Conservation (phyloP, 2,113 vertebrate species). For the Dromaius novaehollandiae region DNA sequence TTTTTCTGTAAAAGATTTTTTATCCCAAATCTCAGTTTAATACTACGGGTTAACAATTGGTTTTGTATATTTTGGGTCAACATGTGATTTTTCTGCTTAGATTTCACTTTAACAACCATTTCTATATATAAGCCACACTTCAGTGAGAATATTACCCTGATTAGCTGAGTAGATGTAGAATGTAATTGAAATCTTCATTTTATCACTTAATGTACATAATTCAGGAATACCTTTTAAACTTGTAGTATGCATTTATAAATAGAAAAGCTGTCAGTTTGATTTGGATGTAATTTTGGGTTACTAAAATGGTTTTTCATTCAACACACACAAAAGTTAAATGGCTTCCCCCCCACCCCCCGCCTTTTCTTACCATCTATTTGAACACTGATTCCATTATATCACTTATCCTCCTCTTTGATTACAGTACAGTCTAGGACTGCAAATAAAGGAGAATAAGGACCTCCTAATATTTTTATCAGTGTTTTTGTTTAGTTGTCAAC, state of each 20-base stretch:
- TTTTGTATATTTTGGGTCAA: neutral
- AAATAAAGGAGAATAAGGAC: neutral
- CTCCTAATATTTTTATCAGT: neutral
- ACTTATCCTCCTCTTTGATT: neutral
- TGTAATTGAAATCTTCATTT: neutral
- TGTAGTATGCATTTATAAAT: neutral
- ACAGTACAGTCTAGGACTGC: neutral
- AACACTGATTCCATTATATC: neutral
- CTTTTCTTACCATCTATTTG: neutral
- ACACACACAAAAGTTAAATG: neutral
- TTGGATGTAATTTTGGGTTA: neutral
- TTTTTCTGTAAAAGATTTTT: neutral
- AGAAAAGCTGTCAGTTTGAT: neutral
- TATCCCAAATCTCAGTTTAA: neutral
- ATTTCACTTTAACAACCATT: neutral
- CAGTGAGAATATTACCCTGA: neutral
- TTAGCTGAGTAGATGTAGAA: neutral
- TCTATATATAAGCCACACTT: neutral
- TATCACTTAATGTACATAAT: neutral
- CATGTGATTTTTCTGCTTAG: too few relatives aligned
- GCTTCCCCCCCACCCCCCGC: neutral
- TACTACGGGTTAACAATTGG: neutral
- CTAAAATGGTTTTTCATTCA: neutral
- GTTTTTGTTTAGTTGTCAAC: neutral
- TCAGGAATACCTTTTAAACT: neutral